Evolutionary conservation across 2,113 vertebrate species (phyloP), one percentile per base, ranked within the genome.

Genomic region (Tachycineta bicolor): DNA sequence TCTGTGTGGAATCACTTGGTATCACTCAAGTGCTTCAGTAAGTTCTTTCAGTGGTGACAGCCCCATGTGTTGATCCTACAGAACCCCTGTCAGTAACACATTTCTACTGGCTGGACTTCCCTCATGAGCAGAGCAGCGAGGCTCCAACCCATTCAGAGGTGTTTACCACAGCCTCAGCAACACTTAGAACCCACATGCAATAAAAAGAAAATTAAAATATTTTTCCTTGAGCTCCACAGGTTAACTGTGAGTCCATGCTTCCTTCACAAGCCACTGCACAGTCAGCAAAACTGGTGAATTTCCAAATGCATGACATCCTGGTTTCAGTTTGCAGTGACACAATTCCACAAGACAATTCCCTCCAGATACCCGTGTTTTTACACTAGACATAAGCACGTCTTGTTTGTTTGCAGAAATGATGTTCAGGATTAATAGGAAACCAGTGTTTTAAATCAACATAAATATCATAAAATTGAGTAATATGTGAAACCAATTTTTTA

Each of bases 41-140:
- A 52, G 11, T 28, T 81, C 37, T 33, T 50, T 23, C 34, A 19
- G 62, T 6, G 52, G 11, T 24, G 56, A 26, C 18, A 77, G 46
- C 12, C 14, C 23, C 11, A 0, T 1, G 26, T 33, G 29, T 2
- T 37, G 15, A 29, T 18, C 53, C n/a, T 56, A 8, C 34, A 46
- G 53, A 55, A 39, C 3, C 4, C 23, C 16, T 1, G 2, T 11
- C 31, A 60, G 2, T 20, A 47, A 84, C 46, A 55, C 18, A 8
- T 6, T 43, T 37, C 9, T 15, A 16, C 18, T 69, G 31, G 11
- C 31, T 70, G 11, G 24, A 24, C 17, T 26, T 55, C 44, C 23
- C 46, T 46, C 18, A 23, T 3, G 8, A 46, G 34, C 31, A 49
- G 22, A 37, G 49, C 0, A 2, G 17, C 5, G 46, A 24, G 21